These are phyloP conservation scores for Melitaea cinxia DNA, from an alignment of 1,140 invertebrate genomes.

Conservation along the genomic window DNA sequence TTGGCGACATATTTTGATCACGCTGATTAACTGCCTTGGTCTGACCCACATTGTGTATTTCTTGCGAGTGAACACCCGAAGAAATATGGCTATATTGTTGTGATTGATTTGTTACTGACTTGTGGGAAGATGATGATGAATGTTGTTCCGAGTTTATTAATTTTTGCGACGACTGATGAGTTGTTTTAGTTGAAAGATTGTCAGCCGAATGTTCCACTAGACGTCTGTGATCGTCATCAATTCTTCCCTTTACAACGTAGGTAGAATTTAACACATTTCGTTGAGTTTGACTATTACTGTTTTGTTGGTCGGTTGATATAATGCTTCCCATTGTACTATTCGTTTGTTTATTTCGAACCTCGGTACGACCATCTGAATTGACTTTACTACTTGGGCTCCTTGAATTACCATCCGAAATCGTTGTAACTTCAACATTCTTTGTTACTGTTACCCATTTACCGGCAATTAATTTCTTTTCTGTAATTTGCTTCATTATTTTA, in stretches of 20 bases:
- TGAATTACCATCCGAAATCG: conserved; percentile 36
- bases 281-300: conserved; percentile 21
- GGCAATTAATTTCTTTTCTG: conserved; percentile 72
- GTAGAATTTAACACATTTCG: conserved; percentile 43
- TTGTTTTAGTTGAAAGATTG: conserved; percentile 25
- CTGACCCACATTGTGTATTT: conserved; percentile 15
- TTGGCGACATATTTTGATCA: conserved; percentile 28
- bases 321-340: conserved; percentile 26
- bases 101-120: conserved; percentile 23
- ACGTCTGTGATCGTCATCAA: conserved; percentile 31
- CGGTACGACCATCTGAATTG: conserved; percentile 33
- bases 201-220: conserved; percentile 32
- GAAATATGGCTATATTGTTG: conserved; percentile 31
- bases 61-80: conserved; percentile 27
- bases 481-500: conserved; percentile 71
- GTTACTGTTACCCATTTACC: conserved; percentile 75
- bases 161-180: conserved; percentile 33
- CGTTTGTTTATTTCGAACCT: conserved; percentile 27
- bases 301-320: conserved; percentile 21
- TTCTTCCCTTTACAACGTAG: conserved; percentile 37
- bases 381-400: conserved; percentile 28
- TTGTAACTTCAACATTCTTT: conserved; percentile 66
- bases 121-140: conserved; percentile 24
- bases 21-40: conserved; percentile 20
- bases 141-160: conserved; percentile 35